Evolutionary conservation across 2,888 invertebrate genomes (phyloP), one percentile per base, ranked within the genome.

Genomic region (Hipparchia sbordonii): DNA sequence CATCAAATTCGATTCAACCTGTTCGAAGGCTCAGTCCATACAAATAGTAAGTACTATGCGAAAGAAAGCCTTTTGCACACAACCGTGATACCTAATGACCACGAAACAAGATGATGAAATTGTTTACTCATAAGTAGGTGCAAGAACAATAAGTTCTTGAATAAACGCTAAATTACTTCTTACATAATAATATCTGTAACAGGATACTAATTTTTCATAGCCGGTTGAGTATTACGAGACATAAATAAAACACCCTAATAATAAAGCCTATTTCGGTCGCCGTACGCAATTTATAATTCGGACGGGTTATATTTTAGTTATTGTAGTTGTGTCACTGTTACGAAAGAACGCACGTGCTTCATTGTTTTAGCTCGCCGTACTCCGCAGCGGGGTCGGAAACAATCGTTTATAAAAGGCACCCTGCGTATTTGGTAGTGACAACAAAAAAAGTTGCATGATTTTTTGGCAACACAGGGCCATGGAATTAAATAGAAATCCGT

Each of bases 321-420:
- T 23, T 23, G 23, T 23, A 59, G 71, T 76, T 76, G 73, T 68
- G 52, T 73, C 74, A 76, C 70, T 48, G 57, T 75, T 76, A 73
- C 73, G 75, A 76, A 70, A 73, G 70, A 75, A 66, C 72, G 78
- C 76, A 78, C 78, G 76, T 76, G 78, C 71, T 71, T 67, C 74
- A 77, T 78, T 78, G 78, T 78, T 77, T 77, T 70, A 66, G 72
- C 51, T 73, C 70, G 70, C 73, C 67, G 67, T 75, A 68, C 62
- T 23, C 23, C 48, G 9, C 12, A 39, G 75, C 71, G 7, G 57
- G 67, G 71, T 57, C 60, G 45, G 48, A 67, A 70, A 71, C 71
- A 67, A 67, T 72, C 57, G 72, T 67, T 72, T 56, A 63, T 72
- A 62, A 67, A 59, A 67, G 63, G 54, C 62, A 70, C 62, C 61